phyloP scores from a whole-genome alignment of 2,797 vertebrate genomes.

The Takifugu ocellatus region DNA sequence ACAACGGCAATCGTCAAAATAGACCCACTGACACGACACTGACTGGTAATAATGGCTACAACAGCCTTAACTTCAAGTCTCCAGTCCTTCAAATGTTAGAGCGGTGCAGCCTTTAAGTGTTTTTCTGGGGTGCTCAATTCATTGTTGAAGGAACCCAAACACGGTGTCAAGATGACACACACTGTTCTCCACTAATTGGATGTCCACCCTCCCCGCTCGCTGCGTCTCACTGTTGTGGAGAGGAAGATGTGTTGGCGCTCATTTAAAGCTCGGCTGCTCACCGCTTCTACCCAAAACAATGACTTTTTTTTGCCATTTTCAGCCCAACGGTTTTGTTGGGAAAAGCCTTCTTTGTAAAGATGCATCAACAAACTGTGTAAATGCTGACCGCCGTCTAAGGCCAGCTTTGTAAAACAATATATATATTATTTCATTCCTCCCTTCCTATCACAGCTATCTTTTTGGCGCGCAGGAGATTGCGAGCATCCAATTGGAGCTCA shows the following conservation, averaged over 20 bases:
- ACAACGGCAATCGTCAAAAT: constrained; percentile 34
- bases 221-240: constrained; percentile 50
- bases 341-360: constrained; percentile 38
- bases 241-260: constrained; percentile 58
- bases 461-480: not conserved
- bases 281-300: constrained; percentile 52
- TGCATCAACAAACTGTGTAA: constrained; percentile 20
- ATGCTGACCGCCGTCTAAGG: constrained; percentile 40
- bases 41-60: constrained; percentile 17
- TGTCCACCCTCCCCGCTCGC: constrained; percentile 18
- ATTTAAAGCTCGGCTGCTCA: constrained; percentile 53
- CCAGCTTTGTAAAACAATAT: constrained; percentile 13
- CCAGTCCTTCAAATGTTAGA: constrained; percentile 31
- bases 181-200: constrained; percentile 62
- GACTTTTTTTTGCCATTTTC: constrained; percentile 56
- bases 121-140: constrained; percentile 42
- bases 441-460: constrained; percentile 2
- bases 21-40: constrained; percentile 14
- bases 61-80: not conserved
- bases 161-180: constrained; percentile 59
- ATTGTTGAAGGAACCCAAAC: constrained; percentile 41
- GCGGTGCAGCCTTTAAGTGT: constrained; percentile 27
- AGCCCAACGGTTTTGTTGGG: constrained; percentile 33
- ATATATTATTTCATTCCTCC: constrained; percentile 1
- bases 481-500: no score